phyloP scores from a whole-genome alignment of 2,113 vertebrate species.

The Macrotis lagotis region DNA sequence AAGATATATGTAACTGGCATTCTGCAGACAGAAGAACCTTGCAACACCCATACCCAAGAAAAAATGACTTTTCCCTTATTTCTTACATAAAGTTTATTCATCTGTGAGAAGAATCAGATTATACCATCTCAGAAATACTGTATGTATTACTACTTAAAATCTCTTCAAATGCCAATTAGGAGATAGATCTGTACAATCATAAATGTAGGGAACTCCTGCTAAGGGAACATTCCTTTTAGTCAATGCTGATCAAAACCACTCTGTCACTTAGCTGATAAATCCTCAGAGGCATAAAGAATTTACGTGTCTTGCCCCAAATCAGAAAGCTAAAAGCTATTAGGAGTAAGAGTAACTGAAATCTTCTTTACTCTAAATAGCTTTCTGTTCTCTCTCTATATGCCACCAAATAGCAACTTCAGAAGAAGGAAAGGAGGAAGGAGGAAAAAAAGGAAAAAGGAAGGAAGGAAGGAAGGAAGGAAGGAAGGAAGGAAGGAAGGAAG shows the following conservation, averaged over 20 bases:
- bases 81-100: background rate
- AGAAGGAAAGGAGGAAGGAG: no score
- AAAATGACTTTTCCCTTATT: background rate
- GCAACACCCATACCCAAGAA: background rate
- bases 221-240: background rate
- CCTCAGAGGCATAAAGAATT: background rate
- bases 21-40: background rate
- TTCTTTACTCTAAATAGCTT: no score
- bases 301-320: background rate
- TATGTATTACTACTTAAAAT: background rate
- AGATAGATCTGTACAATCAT: background rate
- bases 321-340: background rate
- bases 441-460: background rate
- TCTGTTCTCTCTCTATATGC: background rate
- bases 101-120: background rate
- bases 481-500: background rate
- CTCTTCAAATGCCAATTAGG: background rate
- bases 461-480: background rate
- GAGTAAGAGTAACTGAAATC: background rate
- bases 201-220: background rate
- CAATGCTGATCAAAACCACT: background rate
- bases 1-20: background rate
- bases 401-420: background rate
- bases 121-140: background rate
- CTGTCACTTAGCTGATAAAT: background rate